Evolutionary conservation across 2,888 invertebrate species (phyloP).

Genomic region (Pecten maximus): DNA sequence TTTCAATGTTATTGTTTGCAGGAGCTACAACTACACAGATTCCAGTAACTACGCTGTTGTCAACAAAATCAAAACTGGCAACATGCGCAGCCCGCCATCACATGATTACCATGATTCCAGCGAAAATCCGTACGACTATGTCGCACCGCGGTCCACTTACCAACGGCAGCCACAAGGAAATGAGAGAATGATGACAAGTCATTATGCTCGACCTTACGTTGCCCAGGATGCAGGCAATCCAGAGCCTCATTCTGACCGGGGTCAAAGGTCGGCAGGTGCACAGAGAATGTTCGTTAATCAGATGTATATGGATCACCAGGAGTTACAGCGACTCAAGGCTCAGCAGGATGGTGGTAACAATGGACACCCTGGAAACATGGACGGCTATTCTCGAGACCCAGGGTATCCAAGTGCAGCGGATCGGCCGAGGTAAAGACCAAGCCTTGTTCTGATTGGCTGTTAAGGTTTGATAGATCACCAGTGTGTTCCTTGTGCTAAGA

Average conservation of each 20-base stretch:
- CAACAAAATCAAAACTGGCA: conserved; percentile 44
- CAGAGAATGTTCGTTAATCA: conserved; percentile 74
- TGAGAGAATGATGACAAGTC: conserved; percentile 38
- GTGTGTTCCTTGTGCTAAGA: neutral
- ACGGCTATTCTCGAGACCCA: conserved; percentile 58
- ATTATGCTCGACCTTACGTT: conserved; percentile 50
- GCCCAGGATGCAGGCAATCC: conserved; percentile 41
- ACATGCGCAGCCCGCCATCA: conserved; percentile 34
- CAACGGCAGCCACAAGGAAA: conserved; percentile 41
- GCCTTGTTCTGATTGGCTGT: conserved; percentile 38
- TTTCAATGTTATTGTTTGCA: conserved; percentile 48
- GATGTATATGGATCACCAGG: conserved; percentile 78
- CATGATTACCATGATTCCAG: conserved; percentile 47
- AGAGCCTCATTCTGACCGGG: conserved; percentile 56
- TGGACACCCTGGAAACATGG: conserved; percentile 52
- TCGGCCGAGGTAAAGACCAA: conserved; percentile 66
- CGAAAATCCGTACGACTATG: conserved; percentile 75
- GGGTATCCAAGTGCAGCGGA: conserved; percentile 67
- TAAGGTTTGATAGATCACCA: neutral
- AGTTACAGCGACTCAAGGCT: conserved; percentile 66
- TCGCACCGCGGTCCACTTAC: conserved; percentile 60
- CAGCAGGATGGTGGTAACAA: conserved; percentile 50
- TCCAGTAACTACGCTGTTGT: conserved; percentile 57
- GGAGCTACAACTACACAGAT: conserved; percentile 64
- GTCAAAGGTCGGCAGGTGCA: conserved; percentile 37